Evolutionary conservation across 2,888 invertebrate species (phyloP), one percentile per base, ranked within the genome.

Genomic region (Drosophila mettleri): DNA sequence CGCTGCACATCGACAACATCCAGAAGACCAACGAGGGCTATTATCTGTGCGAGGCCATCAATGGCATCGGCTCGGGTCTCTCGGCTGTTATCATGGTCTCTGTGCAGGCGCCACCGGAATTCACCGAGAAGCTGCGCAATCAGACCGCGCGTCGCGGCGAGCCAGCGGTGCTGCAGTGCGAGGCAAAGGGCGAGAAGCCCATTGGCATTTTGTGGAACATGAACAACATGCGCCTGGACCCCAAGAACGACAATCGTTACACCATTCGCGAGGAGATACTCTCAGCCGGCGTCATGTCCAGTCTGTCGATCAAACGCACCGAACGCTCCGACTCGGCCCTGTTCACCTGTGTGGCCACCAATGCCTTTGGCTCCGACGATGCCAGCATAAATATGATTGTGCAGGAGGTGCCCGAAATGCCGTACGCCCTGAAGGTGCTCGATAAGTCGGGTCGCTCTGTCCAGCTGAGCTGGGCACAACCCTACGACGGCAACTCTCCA

Each of bases 371-470:
- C 54, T 97, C 97, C 74, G 98, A 98, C 90, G 98, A 98, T 88
- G 97, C 97, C n/a, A 97, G 97, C 93, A 97, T 98, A 89, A 97
- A 98, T 92, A 96, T 98, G 95, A 98, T 98, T 78, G 96, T 98
- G 78, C 98, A 98, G 94, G 97, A 96, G 95, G 93, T 90, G 72
- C 91, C 91, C 24, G 98, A 98, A 93, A 96, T 97, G 72, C 97
- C 98, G 0, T 97, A 97, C 89, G 97, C 97, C 55, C 92, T 97
- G 64, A 94, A 98, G 94, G 97, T 98, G 29, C 93, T 97, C 73
- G 97, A 98, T 92, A 98, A 97, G 93, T 97, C 97, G 55, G 97
- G 98, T 74, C 94, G 97, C 78, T 96, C 97, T 1, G 97, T 98
- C 55, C 97, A 98, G 91, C 93, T 98, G 24, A 97, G 97, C 16